These are phyloP conservation scores for Rhombomys opimus DNA, from an alignment of 2,113 vertebrate species.

Conservation along the genomic window DNA sequence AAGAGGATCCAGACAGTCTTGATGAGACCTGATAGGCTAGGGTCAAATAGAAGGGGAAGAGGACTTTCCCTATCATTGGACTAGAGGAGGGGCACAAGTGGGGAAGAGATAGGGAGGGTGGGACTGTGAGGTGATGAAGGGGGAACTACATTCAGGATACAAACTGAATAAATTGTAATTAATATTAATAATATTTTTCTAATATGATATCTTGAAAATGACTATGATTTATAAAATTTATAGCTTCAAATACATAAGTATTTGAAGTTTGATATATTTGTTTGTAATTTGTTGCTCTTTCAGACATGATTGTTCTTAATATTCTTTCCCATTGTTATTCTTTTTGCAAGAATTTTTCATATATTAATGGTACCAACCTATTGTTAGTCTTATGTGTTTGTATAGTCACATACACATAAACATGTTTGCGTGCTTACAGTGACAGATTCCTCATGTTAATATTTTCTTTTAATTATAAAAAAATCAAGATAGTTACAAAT, in stretches of 20 bases:
- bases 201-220: constrained; percentile 6
- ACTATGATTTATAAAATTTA: constrained; percentile 44
- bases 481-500: background rate
- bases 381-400: background rate
- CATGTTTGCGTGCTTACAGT: background rate
- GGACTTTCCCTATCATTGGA: too few species aligned
- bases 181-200: background rate
- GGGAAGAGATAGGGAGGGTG: too few species aligned
- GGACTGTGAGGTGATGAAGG: too few species aligned
- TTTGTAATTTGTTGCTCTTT: constrained; percentile 11
- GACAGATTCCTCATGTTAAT: background rate
- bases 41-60: too few species aligned
- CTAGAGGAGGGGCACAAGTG: too few species aligned
- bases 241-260: background rate
- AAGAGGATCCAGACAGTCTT: too few species aligned
- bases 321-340: background rate
- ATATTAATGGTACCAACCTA: background rate
- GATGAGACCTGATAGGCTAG: too few species aligned
- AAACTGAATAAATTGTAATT: too few species aligned
- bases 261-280: constrained; percentile 12
- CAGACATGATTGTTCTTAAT: constrained; percentile 9
- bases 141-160: too few species aligned
- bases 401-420: background rate
- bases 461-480: constrained; percentile 31
- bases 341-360: constrained; percentile 35